Percentiles rank a stretch among this genome's conserved stretches.
These are phyloP conservation scores for Erebia epiphron DNA, from an alignment of 2,888 invertebrate species.

Conservation along the genomic window DNA sequence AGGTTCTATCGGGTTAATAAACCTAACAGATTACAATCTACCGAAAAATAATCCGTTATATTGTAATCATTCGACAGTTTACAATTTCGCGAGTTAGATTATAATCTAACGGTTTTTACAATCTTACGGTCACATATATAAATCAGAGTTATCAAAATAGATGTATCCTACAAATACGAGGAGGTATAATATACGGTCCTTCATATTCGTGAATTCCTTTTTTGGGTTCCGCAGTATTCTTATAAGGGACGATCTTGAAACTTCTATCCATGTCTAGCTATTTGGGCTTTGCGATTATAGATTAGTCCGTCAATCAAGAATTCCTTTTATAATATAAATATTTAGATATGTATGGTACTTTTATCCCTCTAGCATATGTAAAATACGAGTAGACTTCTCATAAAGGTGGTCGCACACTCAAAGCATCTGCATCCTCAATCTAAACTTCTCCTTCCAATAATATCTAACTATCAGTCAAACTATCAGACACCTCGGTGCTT, in stretches of 20 bases:
- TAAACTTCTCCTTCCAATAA: too few relatives aligned
- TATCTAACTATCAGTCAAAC: too few relatives aligned
- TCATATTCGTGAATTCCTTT: neutral
- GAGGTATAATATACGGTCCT: neutral
- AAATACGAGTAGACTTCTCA: neutral
- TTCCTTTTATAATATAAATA: slow-evolving; percentile 12
- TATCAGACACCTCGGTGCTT: too few relatives aligned
- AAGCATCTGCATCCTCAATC: neutral
- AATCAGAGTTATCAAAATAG: neutral
- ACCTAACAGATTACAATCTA: too few relatives aligned
- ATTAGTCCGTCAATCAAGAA: slow-evolving; percentile 12
- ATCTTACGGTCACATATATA: too few relatives aligned
- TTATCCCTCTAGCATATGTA: slow-evolving; percentile 15
- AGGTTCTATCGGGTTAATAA: too few relatives aligned
- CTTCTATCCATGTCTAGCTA: neutral
- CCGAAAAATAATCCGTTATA: too few relatives aligned
- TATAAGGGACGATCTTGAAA: neutral
- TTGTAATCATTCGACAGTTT: too few relatives aligned
- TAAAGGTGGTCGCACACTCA: neutral
- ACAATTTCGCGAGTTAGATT: too few relatives aligned
- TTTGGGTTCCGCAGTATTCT: neutral
- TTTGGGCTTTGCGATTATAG: slow-evolving; percentile 10
- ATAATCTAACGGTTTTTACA: too few relatives aligned
- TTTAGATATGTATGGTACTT: slow-evolving; percentile 18
- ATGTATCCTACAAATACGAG: neutral